phyloP scores from a whole-genome alignment of 2,888 invertebrate genomes.

The Epistrophe grossulariae region DNA sequence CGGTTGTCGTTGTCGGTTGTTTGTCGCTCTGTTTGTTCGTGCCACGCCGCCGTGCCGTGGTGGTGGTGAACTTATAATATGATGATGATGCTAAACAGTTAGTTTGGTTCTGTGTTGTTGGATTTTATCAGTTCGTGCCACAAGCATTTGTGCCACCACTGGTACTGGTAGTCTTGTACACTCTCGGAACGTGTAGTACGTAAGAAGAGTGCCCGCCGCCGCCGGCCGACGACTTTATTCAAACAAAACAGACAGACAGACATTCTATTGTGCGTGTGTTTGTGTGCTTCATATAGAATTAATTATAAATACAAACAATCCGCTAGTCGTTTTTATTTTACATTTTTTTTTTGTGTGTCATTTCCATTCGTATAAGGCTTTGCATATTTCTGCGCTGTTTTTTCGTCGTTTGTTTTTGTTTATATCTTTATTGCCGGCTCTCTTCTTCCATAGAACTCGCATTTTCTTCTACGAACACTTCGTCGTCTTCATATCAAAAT shows the following conservation, averaged over 20 bases:
- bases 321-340: constrained; percentile 70
- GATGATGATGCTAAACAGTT: constrained; percentile 58
- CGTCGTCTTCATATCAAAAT: constrained; percentile 38
- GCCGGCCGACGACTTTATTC: constrained; percentile 58
- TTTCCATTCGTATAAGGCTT: constrained; percentile 38
- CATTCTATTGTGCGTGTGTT: constrained; percentile 64
- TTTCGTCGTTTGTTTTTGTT: constrained; percentile 71
- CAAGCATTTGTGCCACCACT: constrained; percentile 76
- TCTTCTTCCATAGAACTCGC: constrained; percentile 18
- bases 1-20: constrained; percentile 36
- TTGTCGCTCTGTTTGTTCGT: constrained; percentile 41
- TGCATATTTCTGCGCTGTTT: constrained; percentile 55
- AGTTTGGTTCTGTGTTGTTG: constrained; percentile 72
- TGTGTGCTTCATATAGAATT: constrained; percentile 60
- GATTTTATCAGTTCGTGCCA: constrained; percentile 75
- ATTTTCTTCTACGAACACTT: constrained; percentile 30
- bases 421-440: constrained; percentile 71
- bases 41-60: constrained; percentile 21
- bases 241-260: constrained; percentile 49
- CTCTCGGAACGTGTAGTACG: constrained; percentile 73
- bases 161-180: constrained; percentile 75
- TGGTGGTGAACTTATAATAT: constrained; percentile 48
- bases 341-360: neutral
- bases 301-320: constrained; percentile 67
- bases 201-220: constrained; percentile 69